phyloP scores from a whole-genome alignment of 2,113 vertebrate genomes.

The Noturus placidus region DNA sequence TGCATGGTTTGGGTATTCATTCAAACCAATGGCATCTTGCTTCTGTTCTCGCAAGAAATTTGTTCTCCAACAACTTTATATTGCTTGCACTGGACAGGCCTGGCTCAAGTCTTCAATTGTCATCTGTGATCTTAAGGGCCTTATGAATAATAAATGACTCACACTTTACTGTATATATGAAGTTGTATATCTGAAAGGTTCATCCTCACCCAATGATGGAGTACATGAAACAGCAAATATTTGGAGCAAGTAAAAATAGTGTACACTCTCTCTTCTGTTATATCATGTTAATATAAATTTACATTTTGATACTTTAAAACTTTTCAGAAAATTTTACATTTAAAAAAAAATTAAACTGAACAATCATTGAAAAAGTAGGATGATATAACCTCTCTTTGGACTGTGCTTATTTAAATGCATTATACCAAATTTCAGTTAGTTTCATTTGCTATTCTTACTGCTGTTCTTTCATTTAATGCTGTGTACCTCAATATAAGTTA shows the following conservation, averaged over 20 bases:
- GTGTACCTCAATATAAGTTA: slow-evolving; percentile 50
- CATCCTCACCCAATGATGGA: not conserved
- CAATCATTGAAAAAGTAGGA: not conserved
- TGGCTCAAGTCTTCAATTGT: slow-evolving; percentile 55
- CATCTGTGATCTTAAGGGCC: slow-evolving; percentile 38
- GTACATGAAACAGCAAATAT: not conserved
- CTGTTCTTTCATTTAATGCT: slow-evolving; percentile 31
- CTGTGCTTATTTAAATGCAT: slow-evolving; percentile 1
- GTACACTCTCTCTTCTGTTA: not conserved
- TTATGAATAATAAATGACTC: slow-evolving; percentile 18
- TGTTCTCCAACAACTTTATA: slow-evolving; percentile 46
- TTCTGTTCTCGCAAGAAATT: slow-evolving; percentile 30
- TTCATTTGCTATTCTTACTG: slow-evolving; percentile 24
- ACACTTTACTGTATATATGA: not conserved
- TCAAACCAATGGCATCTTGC: slow-evolving; percentile 42
- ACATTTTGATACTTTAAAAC: not conserved
- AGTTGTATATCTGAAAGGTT: slow-evolving; percentile 5
- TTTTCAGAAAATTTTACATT: no score
- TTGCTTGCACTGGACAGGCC: slow-evolving; percentile 57
- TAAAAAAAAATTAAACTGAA: not conserved
- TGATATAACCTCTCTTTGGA: not conserved
- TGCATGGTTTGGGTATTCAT: not conserved
- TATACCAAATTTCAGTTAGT: slow-evolving; percentile 16
- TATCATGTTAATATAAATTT: not conserved
- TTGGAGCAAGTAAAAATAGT: not conserved